Percentiles rank a stretch among this genome's conserved stretches.
These are phyloP conservation scores for Porites rus DNA, from an alignment of 92 coral and sea anemone species.

Conservation along the genomic window DNA sequence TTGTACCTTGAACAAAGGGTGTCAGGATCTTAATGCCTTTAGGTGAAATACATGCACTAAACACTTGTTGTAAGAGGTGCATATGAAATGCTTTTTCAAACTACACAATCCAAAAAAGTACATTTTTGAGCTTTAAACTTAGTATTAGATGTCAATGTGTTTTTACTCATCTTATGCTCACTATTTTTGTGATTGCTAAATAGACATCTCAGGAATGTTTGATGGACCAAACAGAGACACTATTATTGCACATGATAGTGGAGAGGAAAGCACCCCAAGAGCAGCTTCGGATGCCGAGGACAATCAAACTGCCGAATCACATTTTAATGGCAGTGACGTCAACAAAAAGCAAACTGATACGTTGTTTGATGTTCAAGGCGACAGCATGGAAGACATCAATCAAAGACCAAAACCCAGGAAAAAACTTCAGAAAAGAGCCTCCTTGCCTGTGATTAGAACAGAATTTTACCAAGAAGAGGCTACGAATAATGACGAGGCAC, in stretches of 20 bases:
- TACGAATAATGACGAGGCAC: constrained; percentile 20
- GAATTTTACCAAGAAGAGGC: constrained; percentile 63
- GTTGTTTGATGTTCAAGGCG: not conserved
- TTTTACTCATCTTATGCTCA: not conserved
- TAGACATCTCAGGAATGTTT: constrained; percentile 28
- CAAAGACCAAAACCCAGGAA: constrained; percentile 8
- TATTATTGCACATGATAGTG: constrained; percentile 69
- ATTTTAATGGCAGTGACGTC: not conserved
- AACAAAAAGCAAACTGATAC: constrained; percentile 24
- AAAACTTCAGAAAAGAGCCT: constrained; percentile 35
- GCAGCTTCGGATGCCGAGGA: constrained; percentile 64
- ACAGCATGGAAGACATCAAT: not conserved
- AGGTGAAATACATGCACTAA: not conserved
- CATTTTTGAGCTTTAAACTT: too few species aligned
- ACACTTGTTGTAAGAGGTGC: not conserved
- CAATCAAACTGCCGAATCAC: constrained; percentile 9
- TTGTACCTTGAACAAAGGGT: too few species aligned
- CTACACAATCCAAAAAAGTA: too few species aligned
- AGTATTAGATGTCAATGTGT: not conserved
- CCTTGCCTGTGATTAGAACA: constrained; percentile 67
- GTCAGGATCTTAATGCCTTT: too few species aligned
- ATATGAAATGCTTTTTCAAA: not conserved
- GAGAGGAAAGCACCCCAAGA: constrained; percentile 73
- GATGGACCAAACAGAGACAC: constrained; percentile 72
- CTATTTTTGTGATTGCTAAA: constrained; percentile 7